These are phyloP conservation scores for Apostichopus californicus DNA, from an alignment of 35 echinoderm and acorn worm genomes.

Conservation along the genomic window DNA sequence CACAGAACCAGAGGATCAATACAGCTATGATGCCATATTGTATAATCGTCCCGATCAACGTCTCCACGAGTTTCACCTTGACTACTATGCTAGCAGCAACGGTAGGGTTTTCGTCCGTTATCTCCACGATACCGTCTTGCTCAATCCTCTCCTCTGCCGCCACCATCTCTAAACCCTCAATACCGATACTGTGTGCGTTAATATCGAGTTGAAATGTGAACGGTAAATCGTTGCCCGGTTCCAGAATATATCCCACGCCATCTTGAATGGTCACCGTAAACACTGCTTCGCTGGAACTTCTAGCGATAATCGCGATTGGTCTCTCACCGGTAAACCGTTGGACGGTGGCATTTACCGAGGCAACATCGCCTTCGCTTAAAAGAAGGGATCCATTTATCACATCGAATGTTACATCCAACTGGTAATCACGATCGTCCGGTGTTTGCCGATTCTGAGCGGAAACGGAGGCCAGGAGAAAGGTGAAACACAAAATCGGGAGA, in stretches of 20 bases:
- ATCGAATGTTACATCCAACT: background rate
- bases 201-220: conserved; percentile 6
- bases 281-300: conserved; percentile 14
- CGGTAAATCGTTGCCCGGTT: background rate
- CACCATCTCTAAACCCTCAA: conserved; percentile 20
- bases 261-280: conserved; percentile 3
- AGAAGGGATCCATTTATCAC: background rate
- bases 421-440: background rate
- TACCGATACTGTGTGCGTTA: background rate
- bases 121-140: background rate
- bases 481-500: too few relatives aligned
- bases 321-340: background rate
- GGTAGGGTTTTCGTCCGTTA: background rate
- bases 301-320: background rate
- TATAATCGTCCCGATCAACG: background rate
- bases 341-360: conserved; percentile 23
- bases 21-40: conserved; percentile 3
- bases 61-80: conserved; percentile 15
- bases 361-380: background rate
- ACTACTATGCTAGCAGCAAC: background rate
- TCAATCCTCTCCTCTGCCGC: conserved; percentile 28
- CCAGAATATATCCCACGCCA: conserved; percentile 11
- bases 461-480: too few relatives aligned
- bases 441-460: too few relatives aligned
- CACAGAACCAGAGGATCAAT: conserved; percentile 22